Percentiles rank a stretch among this genome's conserved stretches.
Evolutionary conservation across 2,797 vertebrate species (phyloP).

Genomic region (Microctenopoma lineatum): DNA sequence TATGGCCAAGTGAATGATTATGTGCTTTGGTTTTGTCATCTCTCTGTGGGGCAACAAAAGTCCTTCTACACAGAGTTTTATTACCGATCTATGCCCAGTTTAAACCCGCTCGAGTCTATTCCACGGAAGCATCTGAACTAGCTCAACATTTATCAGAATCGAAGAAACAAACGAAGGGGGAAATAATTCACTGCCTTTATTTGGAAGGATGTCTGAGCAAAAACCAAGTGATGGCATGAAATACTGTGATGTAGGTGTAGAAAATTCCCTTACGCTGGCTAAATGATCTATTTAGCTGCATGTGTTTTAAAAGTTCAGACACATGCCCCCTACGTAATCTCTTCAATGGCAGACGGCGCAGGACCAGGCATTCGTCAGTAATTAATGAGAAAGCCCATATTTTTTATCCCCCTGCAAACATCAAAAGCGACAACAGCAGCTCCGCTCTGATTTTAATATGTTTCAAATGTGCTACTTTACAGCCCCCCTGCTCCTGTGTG

Average conservation of each 20-base stretch:
- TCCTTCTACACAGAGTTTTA: conserved; percentile 51
- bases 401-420: conserved; percentile 28
- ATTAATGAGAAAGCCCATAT: conserved; percentile 58
- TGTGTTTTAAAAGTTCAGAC: conserved; percentile 49
- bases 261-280: conserved; percentile 32
- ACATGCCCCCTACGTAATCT: conserved; percentile 42
- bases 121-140: conserved; percentile 63
- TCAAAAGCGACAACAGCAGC: conserved; percentile 46
- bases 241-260: conserved; percentile 50
- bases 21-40: conserved; percentile 53
- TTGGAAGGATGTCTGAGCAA: conserved; percentile 44
- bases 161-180: conserved; percentile 50
- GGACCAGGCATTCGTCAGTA: conserved; percentile 44
- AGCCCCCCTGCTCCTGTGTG: conserved; percentile 29
- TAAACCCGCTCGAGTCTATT: conserved; percentile 52
- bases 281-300: conserved; percentile 51
- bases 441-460: conserved; percentile 55
- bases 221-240: conserved; percentile 62
- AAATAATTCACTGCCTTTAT: conserved; percentile 52
- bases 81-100: conserved; percentile 57
- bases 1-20: conserved; percentile 50
- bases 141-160: conserved; percentile 61
- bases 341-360: conserved; percentile 23
- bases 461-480: conserved; percentile 51
- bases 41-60: conserved; percentile 66